A percentile compares a stretch with the other conserved stretches of the same genome.
phyloP scores from a whole-genome alignment of 2,113 vertebrate species.

The Bufo bufo region DNA sequence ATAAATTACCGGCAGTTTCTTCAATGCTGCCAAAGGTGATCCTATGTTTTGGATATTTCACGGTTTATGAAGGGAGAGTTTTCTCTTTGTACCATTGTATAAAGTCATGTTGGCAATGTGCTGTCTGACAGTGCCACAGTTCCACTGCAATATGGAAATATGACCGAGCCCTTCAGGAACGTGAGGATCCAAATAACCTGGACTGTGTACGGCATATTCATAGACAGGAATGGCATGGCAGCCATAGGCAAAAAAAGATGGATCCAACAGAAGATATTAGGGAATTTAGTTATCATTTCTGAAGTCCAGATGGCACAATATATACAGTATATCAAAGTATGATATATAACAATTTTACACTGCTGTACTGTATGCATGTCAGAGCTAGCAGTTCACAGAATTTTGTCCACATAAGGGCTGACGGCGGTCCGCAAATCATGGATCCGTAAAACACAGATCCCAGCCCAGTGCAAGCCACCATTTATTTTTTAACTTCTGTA shows the following conservation, averaged over 20 bases:
- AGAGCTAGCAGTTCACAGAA: no score
- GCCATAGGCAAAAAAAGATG: neutral
- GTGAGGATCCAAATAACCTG: conserved; percentile 29
- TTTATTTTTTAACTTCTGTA: no score
- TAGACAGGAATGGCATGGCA: neutral
- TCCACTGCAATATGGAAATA: conserved; percentile 40
- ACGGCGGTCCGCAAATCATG: no score
- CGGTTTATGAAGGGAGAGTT: conserved; percentile 11
- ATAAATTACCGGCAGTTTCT: conserved; percentile 28
- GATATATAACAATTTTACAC: no score
- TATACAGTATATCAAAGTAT: no score
- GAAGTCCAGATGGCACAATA: no score
- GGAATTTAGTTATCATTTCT: neutral
- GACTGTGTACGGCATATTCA: conserved; percentile 17
- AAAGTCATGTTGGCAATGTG: conserved; percentile 35
- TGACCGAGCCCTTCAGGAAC: conserved; percentile 44
- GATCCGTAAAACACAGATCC: no score
- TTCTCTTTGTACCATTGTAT: conserved; percentile 22
- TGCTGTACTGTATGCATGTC: no score
- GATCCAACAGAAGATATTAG: neutral
- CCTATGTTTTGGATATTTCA: conserved; percentile 29
- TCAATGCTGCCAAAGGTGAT: conserved; percentile 42
- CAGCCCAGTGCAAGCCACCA: no score
- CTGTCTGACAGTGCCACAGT: conserved; percentile 4
- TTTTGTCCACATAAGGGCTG: no score